Base-by-base conservation (phyloP, 2,113 vertebrate species). In the Ia io region DNA sequence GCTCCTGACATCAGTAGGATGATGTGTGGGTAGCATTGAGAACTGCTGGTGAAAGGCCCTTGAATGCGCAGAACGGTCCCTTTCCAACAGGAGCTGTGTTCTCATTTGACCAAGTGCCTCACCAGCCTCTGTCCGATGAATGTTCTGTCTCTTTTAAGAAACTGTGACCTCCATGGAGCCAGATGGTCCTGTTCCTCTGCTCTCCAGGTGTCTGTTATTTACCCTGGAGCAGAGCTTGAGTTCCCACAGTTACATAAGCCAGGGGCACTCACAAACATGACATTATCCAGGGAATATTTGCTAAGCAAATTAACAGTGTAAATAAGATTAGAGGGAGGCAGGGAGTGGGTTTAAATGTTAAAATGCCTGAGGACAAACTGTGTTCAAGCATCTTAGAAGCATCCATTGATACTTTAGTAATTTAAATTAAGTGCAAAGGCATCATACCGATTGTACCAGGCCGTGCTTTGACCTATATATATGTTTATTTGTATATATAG, bases 281-380 rank as follows among this genome's bases (percentile, higher is more conserved):
- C 67, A 88, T 88, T 93, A 94, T 37, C 79, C 88, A 25, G 56
- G 94, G 89, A 89, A 59, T 95, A 93, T 95, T 95, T 94, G 95
- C 92, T 93, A 84, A 94, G 87, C 84, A 97, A 95, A 87, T 93
- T 88, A 76, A 47, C 61, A 91, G 61, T 56, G 56, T 90, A 90
- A 92, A 83, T 86, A 95, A 92, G 85, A 95, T 79, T 88, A 90
- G n/a, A 70, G 63, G 47, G 32, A 92, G 35, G 25, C 37, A 93
- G 71, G 37, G 73, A 89, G 25, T 88, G 49, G 59, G 42, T 70
- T 78, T 83, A 90, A 92, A 88, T 95, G 84, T 90, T 91, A 88
- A 93, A 89, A 86, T 92, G 74, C 71, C 70, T 40, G 61, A 90
- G 85, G 70, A 92, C 78, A 93, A 91, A 94, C 73, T 93, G 42